Conservation (phyloP, 2,888 invertebrate species). For the Drosophila flavopinicola region DNA sequence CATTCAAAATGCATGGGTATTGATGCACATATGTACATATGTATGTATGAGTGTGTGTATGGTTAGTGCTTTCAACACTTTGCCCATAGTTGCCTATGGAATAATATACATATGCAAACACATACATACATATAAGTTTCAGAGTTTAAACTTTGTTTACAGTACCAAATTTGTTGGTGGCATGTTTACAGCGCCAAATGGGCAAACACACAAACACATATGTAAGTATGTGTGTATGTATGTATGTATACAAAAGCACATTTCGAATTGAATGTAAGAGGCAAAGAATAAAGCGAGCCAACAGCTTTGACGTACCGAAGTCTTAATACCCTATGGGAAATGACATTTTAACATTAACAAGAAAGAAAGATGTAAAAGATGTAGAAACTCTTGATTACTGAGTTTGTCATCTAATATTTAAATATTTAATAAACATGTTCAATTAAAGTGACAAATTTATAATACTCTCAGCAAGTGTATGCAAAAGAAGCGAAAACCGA, state of each 20-base stretch:
- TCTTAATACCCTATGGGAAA: constrained; percentile 7
- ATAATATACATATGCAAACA: neutral
- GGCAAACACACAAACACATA: constrained; percentile 37
- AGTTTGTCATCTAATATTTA: no score
- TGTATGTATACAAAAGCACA: constrained; percentile 29
- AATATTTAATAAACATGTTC: neutral
- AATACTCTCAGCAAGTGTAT: neutral
- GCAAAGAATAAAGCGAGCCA: constrained; percentile 2
- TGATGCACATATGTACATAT: no score
- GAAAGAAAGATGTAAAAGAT: neutral
- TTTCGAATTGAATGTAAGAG: constrained; percentile 28
- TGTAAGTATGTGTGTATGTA: no score
- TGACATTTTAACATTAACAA: neutral
- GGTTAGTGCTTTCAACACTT: constrained; percentile 37
- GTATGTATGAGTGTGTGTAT: no score
- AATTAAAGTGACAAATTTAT: neutral
- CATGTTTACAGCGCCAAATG: constrained; percentile 54
- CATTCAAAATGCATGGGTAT: constrained; percentile 5
- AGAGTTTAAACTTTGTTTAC: constrained; percentile 48
- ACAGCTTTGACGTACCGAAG: neutral
- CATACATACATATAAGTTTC: constrained; percentile 17
- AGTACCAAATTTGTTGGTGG: constrained; percentile 39
- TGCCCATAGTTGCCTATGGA: constrained; percentile 4
- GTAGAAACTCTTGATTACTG: neutral
- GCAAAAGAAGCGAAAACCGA: neutral